A percentile compares a stretch with the other conserved stretches of the same genome.
Conservation (phyloP, 2,797 vertebrate species). For the Molossus molossus region DNA sequence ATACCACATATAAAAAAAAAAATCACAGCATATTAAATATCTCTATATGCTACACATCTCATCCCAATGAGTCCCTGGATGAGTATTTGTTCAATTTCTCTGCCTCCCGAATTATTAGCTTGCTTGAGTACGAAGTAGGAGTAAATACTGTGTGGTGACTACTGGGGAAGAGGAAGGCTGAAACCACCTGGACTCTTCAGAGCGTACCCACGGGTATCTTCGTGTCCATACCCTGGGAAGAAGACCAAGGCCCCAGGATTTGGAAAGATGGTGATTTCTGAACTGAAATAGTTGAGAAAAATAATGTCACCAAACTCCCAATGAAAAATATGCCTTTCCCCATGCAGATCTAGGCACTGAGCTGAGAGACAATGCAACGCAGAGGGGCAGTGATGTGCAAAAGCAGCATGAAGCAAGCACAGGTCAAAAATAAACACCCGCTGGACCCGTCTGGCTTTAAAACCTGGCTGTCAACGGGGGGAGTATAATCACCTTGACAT, state of each 20-base stretch:
- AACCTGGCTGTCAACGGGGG: not conserved
- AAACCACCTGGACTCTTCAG: not conserved
- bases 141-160: not conserved
- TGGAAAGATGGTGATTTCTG: not conserved
- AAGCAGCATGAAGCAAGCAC: not conserved
- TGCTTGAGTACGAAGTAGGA: not conserved
- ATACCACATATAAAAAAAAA: not conserved
- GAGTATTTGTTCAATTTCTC: not conserved
- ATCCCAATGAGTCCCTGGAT: not conserved
- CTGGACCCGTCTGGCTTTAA: not conserved
- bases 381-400: constrained; percentile 8
- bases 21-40: not conserved
- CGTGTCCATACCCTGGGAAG: not conserved
- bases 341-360: not conserved
- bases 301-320: not conserved
- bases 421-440: not conserved
- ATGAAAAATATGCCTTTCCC: not conserved
- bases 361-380: not conserved
- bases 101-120: constrained; percentile 19
- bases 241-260: not conserved
- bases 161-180: not conserved
- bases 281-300: not conserved
- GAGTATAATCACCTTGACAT: constrained; percentile 33
- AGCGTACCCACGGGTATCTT: not conserved
- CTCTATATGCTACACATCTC: not conserved